Conservation (phyloP, 2,888 invertebrate genomes). For the Elegia similella region DNA sequence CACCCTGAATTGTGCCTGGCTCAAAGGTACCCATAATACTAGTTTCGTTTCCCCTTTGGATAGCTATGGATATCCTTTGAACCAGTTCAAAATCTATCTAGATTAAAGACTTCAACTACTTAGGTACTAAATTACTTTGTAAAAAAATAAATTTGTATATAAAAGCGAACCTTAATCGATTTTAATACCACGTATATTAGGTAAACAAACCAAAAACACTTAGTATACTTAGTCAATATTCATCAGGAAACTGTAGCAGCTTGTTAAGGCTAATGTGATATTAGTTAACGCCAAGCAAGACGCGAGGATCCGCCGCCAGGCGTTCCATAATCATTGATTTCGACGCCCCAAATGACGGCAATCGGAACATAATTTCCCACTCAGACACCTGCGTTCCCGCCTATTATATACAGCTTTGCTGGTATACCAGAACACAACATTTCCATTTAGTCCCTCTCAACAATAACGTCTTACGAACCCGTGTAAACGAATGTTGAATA, state of each 20-base stretch:
- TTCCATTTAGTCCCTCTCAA: conserved; percentile 15
- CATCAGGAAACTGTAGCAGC: neutral
- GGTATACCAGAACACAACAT: conserved; percentile 15
- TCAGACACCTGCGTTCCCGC: conserved; percentile 15
- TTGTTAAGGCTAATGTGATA: neutral
- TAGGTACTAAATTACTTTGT: too few relatives aligned
- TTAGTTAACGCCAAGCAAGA: neutral
- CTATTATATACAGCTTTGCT: conserved; percentile 10
- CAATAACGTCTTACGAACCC: conserved; percentile 7
- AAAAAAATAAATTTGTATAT: too few relatives aligned
- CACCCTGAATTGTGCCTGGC: too few relatives aligned
- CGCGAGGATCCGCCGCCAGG: neutral
- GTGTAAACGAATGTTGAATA: conserved; percentile 12
- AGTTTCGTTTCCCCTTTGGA: too few relatives aligned
- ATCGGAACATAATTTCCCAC: conserved; percentile 19
- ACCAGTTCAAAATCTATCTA: too few relatives aligned
- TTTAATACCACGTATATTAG: neutral
- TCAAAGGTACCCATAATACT: too few relatives aligned
- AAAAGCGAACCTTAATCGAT: neutral
- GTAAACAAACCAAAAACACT: neutral
- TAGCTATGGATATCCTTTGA: too few relatives aligned
- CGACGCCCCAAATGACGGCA: conserved; percentile 11
- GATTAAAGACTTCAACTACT: too few relatives aligned
- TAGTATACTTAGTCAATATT: neutral
- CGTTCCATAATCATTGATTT: conserved; percentile 9